Percentiles rank a stretch among this genome's conserved stretches.
Conservation (phyloP, 1,140 invertebrate genomes). For the Contarinia nasturtii region DNA sequence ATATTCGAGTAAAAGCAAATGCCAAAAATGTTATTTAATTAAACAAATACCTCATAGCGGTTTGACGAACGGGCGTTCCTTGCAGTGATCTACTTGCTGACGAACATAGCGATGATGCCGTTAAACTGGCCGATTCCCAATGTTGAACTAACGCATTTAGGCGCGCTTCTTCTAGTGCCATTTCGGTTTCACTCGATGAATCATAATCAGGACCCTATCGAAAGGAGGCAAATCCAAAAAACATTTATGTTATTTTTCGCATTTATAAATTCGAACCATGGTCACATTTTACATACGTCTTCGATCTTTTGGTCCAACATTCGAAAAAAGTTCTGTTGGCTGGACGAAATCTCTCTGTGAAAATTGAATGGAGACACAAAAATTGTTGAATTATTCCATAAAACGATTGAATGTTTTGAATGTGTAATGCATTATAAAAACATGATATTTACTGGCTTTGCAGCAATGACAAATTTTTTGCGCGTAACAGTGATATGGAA, state of each 20-base stretch:
- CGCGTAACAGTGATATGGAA: slow-evolving; percentile 20
- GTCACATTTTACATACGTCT: slow-evolving; percentile 57
- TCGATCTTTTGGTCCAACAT: slow-evolving; percentile 83
- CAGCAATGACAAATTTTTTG: slow-evolving; percentile 21
- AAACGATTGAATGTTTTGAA: slow-evolving; percentile 6
- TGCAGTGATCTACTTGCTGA: slow-evolving; percentile 22
- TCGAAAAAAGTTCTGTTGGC: slow-evolving; percentile 76
- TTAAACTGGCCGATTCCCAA: slow-evolving; percentile 38
- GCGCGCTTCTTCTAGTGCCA: slow-evolving; percentile 33
- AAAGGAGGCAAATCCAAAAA: not conserved
- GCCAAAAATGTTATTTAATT: no score
- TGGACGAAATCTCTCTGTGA: slow-evolving; percentile 62
- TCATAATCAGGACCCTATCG: slow-evolving; percentile 53
- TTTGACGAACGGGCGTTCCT: slow-evolving; percentile 20
- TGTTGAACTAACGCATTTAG: slow-evolving; percentile 34
- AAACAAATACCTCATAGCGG: slow-evolving; percentile 7
- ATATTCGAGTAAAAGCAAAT: not conserved
- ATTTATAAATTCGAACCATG: no score
- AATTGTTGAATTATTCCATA: slow-evolving; percentile 11
- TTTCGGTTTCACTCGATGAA: slow-evolving; percentile 40
- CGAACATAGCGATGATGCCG: slow-evolving; percentile 24
- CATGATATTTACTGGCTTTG: slow-evolving; percentile 24
- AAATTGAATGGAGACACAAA: no score
- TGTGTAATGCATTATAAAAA: slow-evolving; percentile 6
- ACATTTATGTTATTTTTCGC: no score